Percentiles rank a stretch among this genome's conserved stretches.
Conservation (phyloP, 2,113 vertebrate genomes). For the Gallinago jamesoni region DNA sequence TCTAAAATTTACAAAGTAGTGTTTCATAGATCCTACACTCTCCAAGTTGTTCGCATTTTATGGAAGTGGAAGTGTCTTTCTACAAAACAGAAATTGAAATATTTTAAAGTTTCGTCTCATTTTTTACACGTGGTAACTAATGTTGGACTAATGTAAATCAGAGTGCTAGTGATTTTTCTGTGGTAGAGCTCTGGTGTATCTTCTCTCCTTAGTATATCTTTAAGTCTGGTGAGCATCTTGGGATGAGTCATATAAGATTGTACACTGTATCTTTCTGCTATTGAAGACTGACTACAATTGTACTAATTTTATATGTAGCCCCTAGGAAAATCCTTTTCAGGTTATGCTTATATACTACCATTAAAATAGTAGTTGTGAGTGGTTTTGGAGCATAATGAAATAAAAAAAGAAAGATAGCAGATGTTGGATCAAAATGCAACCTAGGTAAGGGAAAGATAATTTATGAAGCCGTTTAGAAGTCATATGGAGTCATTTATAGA, state of each 20-base stretch:
- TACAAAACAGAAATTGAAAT: neutral
- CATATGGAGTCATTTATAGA: neutral
- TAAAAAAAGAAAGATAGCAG: neutral
- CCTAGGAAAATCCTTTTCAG: neutral
- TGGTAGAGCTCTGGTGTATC: neutral
- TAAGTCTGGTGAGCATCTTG: neutral
- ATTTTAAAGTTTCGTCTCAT: neutral
- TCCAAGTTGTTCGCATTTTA: neutral
- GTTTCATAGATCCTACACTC: neutral
- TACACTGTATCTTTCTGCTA: neutral
- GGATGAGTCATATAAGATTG: neutral
- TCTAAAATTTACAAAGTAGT: neutral
- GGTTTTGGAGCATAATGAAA: neutral
- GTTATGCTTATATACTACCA: neutral
- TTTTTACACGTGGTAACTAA: neutral
- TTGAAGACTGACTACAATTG: neutral
- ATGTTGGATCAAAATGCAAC: neutral
- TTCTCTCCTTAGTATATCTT: neutral
- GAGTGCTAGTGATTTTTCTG: neutral
- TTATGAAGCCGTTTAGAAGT: neutral
- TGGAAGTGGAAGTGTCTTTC: neutral
- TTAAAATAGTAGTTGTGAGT: neutral
- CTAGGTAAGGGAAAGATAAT: neutral
- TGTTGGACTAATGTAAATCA: neutral
- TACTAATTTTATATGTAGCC: neutral